Base-by-base conservation (phyloP, 2,113 vertebrate genomes). In the Prionailurus viverrinus region DNA sequence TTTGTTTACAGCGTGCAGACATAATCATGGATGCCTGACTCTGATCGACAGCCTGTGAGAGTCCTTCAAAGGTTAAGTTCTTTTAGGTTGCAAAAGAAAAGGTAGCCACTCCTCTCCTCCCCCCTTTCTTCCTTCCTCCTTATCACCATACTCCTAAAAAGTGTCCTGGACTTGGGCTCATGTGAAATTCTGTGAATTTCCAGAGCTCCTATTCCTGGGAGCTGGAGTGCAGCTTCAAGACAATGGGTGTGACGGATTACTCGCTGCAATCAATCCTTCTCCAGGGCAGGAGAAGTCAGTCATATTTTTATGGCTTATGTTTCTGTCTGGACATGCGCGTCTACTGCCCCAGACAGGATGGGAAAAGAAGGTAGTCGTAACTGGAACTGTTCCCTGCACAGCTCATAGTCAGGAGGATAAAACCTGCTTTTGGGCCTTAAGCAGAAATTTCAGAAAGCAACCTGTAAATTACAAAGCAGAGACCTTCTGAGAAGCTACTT, bases 361-460 rank as follows among this genome's bases (percentile, higher is more conserved):
- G 18, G 13, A 78, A 84, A 83, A 53, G 21, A 45, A 39, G 23
- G 71, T 4, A 61, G 4, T 71, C 53, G 65, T 68, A 66, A 23
- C 2, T 87, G 80, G 69, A 89, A 73, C 82, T 33, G 0, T 55
- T 94, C 9, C 11, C 31, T 61, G 96, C 66, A 39, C 27, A 94
- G 39, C 23, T 96, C 14, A 55, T 58, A 65, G 7, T 41, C 33
- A 48, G 14, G 27, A 41, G 68, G 51, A 68, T 90, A 92, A 88
- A 93, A 61, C 23, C 33, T 25, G 61, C 36, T 82, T 39, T 94
- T 23, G 80, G 33, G 73, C 27, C 19, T 96, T 45, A 71, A 83
- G 31, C 55, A 95, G 84, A 94, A 88, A 89, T 94, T 94, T 85
- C 80, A 96, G 88, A 65, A 80, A 80, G 80, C 12, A 96, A 2